phyloP scores from a whole-genome alignment of 2,797 vertebrate genomes.

The Tinamus major region DNA sequence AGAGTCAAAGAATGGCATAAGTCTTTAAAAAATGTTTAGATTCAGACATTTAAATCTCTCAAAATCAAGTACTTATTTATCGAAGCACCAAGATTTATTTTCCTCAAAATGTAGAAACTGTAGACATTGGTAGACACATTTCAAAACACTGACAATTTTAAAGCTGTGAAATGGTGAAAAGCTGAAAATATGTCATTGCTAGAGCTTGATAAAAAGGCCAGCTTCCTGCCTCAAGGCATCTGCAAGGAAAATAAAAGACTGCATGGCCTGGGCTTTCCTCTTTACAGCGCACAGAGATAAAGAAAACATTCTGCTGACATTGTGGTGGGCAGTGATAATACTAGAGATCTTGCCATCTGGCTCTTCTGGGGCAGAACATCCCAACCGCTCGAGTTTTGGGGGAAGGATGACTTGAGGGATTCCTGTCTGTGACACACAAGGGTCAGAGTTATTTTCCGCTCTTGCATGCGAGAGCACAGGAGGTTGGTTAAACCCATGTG shows the following conservation, averaged over 20 bases:
- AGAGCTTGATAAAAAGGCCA: background rate
- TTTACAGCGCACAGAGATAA: background rate
- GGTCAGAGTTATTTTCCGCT: background rate
- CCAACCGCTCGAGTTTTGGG: background rate
- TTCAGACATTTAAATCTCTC: background rate
- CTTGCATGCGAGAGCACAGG: background rate
- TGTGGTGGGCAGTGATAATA: background rate
- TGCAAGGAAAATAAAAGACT: background rate
- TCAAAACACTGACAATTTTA: background rate
- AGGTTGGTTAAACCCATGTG: background rate
- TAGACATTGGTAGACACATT: background rate
- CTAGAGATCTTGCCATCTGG: background rate
- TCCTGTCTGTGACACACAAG: background rate
- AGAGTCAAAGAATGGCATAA: background rate
- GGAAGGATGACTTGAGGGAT: background rate
- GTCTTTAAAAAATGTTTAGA: background rate
- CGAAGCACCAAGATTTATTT: background rate
- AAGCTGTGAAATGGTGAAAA: background rate
- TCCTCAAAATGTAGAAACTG: rapidly evolving
- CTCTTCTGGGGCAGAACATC: background rate
- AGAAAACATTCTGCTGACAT: background rate
- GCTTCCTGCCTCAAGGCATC: background rate
- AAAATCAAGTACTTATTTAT: too few species aligned
- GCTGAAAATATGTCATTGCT: background rate
- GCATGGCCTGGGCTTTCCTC: background rate